Percentiles rank a stretch among this genome's conserved stretches.
These are phyloP conservation scores for Microcebus tavaratra DNA, from an alignment of 2,113 vertebrate genomes.

Conservation along the genomic window DNA sequence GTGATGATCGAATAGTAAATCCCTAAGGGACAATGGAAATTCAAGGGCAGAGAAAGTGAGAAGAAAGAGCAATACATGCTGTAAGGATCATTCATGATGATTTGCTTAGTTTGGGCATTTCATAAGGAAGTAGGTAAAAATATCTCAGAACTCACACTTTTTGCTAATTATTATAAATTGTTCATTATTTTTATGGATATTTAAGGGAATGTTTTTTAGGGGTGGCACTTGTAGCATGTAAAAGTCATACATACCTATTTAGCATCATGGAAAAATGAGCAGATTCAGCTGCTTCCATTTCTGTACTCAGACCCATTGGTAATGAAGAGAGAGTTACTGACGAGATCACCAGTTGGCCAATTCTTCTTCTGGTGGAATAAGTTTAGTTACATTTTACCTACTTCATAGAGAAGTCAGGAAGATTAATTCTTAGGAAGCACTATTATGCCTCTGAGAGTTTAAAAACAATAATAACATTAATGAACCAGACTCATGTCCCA, in stretches of 20 bases:
- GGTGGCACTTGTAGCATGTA: background rate
- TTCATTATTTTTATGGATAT: background rate
- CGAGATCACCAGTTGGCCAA: background rate
- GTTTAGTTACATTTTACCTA: constrained; percentile 55
- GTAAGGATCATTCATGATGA: background rate
- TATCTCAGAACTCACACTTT: background rate
- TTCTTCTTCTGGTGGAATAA: constrained; percentile 25
- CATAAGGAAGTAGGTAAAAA: background rate
- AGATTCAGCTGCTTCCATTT: background rate
- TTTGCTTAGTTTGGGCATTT: fast-evolving
- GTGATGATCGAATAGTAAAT: background rate
- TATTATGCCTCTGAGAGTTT: constrained; percentile 47
- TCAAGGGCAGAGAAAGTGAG: constrained; percentile 7
- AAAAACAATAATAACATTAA: constrained; percentile 77
- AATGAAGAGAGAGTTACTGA: background rate
- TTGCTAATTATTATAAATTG: background rate
- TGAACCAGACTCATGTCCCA: constrained; percentile 62
- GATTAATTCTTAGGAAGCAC: constrained; percentile 70
- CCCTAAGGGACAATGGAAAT: background rate
- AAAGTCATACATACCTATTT: background rate
- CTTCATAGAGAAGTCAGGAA: constrained; percentile 44
- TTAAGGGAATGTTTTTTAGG: background rate
- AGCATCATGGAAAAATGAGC: constrained; percentile 16
- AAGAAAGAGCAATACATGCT: background rate
- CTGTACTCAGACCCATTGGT: background rate